phyloP scores from a whole-genome alignment of 2,113 vertebrate species.

The Parus major region DNA sequence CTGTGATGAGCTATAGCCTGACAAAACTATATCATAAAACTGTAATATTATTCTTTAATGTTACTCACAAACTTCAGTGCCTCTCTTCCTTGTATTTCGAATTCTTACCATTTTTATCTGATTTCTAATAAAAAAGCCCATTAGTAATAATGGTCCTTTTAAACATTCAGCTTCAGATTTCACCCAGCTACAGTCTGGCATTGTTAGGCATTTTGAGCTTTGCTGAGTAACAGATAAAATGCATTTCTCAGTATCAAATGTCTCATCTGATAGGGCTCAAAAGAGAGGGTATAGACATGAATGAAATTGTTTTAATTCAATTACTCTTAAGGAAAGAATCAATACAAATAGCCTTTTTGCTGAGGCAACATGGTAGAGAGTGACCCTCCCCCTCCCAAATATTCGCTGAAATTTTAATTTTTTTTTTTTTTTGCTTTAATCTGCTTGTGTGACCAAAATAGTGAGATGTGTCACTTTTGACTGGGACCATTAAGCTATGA shows the following conservation, averaged over 20 bases:
- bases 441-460: not conserved
- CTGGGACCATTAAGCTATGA: not conserved
- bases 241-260: conserved; percentile 18
- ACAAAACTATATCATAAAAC: conserved; percentile 16
- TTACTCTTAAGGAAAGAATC: not conserved
- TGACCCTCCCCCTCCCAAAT: not conserved
- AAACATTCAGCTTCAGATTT: conserved; percentile 23
- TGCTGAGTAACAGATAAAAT: conserved; percentile 24
- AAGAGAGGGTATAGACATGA: not conserved
- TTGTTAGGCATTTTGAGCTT: not conserved
- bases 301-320: conserved; percentile 9
- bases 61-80: not conserved
- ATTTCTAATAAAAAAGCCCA: conserved; percentile 50
- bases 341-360: conserved; percentile 2
- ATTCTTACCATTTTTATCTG: conserved; percentile 26
- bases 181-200: not conserved
- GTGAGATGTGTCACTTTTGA: not conserved
- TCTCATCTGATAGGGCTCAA: not conserved
- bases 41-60: conserved; percentile 13
- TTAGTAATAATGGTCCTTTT: conserved; percentile 26
- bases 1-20: not conserved
- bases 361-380: not conserved
- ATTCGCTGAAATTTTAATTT: not conserved
- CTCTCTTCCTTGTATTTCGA: not conserved
- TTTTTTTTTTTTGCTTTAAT: not conserved